Evolutionary conservation across 2,113 vertebrate genomes (phyloP), one percentile per base, ranked within the genome.

Genomic region (Cacatua alba): DNA sequence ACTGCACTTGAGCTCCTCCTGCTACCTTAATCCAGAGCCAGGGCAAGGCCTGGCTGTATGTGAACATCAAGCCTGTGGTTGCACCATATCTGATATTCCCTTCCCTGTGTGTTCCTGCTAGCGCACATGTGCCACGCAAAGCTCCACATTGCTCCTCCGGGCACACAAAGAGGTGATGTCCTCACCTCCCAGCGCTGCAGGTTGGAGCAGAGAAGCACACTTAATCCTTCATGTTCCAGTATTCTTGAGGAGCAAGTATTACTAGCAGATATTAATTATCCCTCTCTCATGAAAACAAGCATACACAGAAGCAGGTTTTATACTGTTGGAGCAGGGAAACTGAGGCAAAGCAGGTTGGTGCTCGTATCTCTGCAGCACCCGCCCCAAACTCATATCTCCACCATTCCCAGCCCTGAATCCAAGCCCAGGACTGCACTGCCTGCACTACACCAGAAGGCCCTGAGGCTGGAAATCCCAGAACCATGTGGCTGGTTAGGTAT

Each of bases 41-140:
- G 52, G 7, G 19, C 83, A 57, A 72, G 53, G 6, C 35, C 46
- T 9, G 76, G 57, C 76, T 59, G 25, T 5, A 41, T 19, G 31
- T 1, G 1, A 21, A 18, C 52, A 3, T 1, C 2, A 15, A 60
- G 33, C 18, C 57, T n/a, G n/a, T 10, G 77, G 19, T 48, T 74
- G 72, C 23, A 1, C 21, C 25, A 0, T 13, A 17, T 29, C 49
- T 10, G 48, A 3, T 25, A 23, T 11, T 63, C n/a, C 44, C 41
- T 43, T 64, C 62, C 60, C 63, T 0, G 0, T 7, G 16, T 15
- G 33, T 37, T 67, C 49, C 88, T 37, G 28, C 41, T 25, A 15
- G 13, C 15, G 37, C 3, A 0, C 24, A 15, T 5, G 3, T 3
- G 13, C 24, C 2, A 0, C 3, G 11, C 0, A 0, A 31, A 84